Conservation (phyloP, 1,140 invertebrate species). For the Himalopsyche phryganea region DNA sequence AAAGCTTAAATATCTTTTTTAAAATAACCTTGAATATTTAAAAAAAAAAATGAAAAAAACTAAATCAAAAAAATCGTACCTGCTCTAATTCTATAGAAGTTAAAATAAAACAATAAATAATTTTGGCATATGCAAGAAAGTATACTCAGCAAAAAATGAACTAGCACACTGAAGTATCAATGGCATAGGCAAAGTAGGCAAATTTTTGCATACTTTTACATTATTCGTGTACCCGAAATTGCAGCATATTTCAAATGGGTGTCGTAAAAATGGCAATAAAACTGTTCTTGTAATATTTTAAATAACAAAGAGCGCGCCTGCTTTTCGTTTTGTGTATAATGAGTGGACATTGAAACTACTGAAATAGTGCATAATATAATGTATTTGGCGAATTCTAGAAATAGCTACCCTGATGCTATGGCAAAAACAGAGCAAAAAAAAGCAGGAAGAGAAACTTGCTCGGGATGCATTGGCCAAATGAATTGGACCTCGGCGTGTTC, state of each 20-base stretch:
- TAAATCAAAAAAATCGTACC: too few species aligned
- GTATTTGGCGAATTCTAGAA: conserved; percentile 4
- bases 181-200: background rate
- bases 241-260: conserved; percentile 10
- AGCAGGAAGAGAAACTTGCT: conserved; percentile 11
- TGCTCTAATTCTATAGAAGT: too few species aligned
- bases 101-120: too few species aligned
- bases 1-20: too few species aligned
- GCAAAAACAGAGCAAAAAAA: conserved; percentile 12
- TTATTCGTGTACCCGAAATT: conserved; percentile 13
- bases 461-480: background rate
- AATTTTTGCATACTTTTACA: conserved; percentile 20
- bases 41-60: too few species aligned
- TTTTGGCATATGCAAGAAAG: too few species aligned
- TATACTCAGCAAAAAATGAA: too few species aligned
- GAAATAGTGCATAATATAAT: conserved; percentile 17
- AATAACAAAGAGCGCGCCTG: too few species aligned
- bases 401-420: background rate
- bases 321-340: background rate
- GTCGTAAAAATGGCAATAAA: conserved; percentile 17
- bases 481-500: too few species aligned
- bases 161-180: too few species aligned
- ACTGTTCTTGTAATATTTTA: background rate
- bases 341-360: conserved; percentile 4
- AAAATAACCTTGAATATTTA: too few species aligned